Base-by-base conservation (phyloP, 2,113 vertebrate species). In the Chlorodrepanis virens region DNA sequence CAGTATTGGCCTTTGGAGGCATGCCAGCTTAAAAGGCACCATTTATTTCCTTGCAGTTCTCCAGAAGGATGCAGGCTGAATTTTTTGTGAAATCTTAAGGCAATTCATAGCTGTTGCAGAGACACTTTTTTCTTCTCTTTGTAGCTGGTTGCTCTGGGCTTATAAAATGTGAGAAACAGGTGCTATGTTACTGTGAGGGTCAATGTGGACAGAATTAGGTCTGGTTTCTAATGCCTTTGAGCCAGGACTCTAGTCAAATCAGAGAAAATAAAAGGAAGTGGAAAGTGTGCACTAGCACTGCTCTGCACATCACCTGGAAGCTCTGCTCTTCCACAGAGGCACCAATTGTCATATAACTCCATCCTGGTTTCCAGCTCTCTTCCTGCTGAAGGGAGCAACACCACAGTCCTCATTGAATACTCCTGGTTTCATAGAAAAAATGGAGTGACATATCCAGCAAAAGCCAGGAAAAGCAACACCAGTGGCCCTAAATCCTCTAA, bases 1-100 rank as follows among this genome's bases (percentile, higher is more conserved):
- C n/a, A 16, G 85, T 96, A 96, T 85, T 93, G 84, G 75, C 82
- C 33, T 54, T 91, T 95, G 95, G 86, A 87, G 25, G n/a, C 31
- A 50, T 56, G 88, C 87, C 96, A 92, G 45, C 42, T 44, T 24
- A 27, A 64, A 61, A 83, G 53, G 53, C 15, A 19, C 63, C 71
- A 71, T 83, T 84, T 84, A 37, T 70, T 95, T 94, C 60, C 68
- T 83, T 76, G 29, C 50, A 92, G 67, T 37, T 77, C 71, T 81
- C 31, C 54, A 59, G 83, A 45, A 93, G n/a, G 61, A 37, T 35
- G 15, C 24, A 65, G 59, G 12, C n/a, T 0, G 10, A 35, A 28
- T 33, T 69, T 61, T 53, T 7, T 20, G 53, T 89, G 45, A 74
- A 69, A 29, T 71, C 29, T 83, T 57, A 70, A 25, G 70, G 42